Conservation (phyloP, 2,113 vertebrate genomes). For the Parus major region DNA sequence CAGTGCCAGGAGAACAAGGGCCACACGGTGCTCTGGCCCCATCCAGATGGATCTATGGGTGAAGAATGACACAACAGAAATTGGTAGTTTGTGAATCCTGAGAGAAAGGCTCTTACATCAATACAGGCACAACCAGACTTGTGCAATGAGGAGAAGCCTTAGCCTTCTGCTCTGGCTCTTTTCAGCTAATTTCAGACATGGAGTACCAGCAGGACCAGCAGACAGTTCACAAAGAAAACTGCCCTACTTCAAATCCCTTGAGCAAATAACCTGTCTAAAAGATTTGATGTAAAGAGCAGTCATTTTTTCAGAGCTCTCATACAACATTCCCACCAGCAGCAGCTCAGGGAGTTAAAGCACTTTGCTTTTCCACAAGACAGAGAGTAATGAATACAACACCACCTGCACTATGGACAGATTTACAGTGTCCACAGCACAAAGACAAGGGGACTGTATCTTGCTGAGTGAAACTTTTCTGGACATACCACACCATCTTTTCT, state of each 20-base stretch:
- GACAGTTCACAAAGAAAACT: neutral
- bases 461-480: neutral
- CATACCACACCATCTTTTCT: neutral
- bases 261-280: neutral
- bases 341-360: neutral
- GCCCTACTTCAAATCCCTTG: neutral
- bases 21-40: fast-evolving
- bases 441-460: neutral
- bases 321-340: neutral
- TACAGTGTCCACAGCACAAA: neutral
- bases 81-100: neutral
- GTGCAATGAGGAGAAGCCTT: neutral
- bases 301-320: neutral
- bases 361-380: neutral
- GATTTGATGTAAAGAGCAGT: neutral
- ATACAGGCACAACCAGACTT: neutral
- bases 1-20: neutral
- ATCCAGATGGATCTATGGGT: neutral
- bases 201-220: neutral
- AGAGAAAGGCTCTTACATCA: neutral
- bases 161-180: neutral
- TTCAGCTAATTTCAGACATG: neutral
- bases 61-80: neutral
- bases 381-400: neutral
- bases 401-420: neutral